Evolutionary conservation across 2,888 invertebrate species (phyloP).

Genomic region (Galerucella pusilla): DNA sequence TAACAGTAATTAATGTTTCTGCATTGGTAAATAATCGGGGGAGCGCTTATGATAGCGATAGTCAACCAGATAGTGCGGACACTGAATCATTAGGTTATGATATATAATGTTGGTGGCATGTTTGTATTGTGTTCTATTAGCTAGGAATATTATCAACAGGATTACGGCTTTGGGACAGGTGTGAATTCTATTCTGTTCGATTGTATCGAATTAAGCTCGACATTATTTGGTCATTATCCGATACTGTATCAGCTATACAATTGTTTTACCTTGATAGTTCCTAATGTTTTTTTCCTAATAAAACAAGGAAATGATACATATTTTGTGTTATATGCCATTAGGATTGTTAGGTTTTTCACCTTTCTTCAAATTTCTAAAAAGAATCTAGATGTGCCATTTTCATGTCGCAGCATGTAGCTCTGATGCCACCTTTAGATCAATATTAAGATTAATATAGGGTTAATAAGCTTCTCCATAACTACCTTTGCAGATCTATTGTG

Average conservation of each 20-base stretch:
- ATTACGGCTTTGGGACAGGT: conserved; percentile 60
- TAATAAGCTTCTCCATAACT: too few relatives aligned
- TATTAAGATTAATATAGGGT: too few relatives aligned
- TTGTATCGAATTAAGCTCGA: conserved; percentile 32
- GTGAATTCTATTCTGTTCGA: conserved; percentile 55
- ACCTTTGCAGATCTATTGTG: too few relatives aligned
- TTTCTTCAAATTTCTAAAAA: too few relatives aligned
- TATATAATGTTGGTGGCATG: conserved; percentile 57
- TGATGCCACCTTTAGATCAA: too few relatives aligned
- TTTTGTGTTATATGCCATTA: too few relatives aligned
- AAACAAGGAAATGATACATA: too few relatives aligned
- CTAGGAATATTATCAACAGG: conserved; percentile 57
- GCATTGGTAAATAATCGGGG: conserved; percentile 61
- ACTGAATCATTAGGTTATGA: conserved; percentile 62
- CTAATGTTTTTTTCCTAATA: too few relatives aligned
- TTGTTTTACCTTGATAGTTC: not conserved
- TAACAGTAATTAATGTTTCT: conserved; percentile 60
- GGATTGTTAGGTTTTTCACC: too few relatives aligned
- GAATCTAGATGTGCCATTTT: too few relatives aligned
- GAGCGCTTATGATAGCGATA: conserved; percentile 60
- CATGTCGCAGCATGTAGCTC: too few relatives aligned
- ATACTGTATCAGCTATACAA: not conserved
- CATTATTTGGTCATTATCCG: conserved; percentile 22
- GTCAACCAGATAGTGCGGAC: conserved; percentile 58
- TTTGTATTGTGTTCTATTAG: conserved; percentile 61